A percentile compares a stretch with the other conserved stretches of the same genome.
Evolutionary conservation across 2,888 invertebrate species (phyloP).

Genomic region (Pterobdella sp.): DNA sequence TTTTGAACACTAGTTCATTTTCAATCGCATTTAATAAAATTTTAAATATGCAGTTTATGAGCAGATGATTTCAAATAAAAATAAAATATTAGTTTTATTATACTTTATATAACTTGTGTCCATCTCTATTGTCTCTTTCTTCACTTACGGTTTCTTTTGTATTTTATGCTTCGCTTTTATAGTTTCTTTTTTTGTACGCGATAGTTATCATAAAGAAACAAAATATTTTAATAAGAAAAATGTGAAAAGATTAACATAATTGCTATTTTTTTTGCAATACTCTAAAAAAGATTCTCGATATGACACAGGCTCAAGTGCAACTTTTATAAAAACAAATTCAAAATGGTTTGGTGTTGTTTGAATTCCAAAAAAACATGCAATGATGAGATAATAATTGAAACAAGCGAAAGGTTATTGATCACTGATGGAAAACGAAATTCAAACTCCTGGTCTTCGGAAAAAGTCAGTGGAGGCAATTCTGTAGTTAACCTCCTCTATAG

Average conservation of each 20-base stretch:
- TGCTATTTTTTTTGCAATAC: neutral
- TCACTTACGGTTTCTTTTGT: too few relatives aligned
- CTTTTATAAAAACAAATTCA: too few relatives aligned
- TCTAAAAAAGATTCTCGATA: neutral
- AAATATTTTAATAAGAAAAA: neutral
- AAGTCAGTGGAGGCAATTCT: neutral
- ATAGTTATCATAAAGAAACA: neutral
- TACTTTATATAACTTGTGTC: too few relatives aligned
- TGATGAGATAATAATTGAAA: neutral
- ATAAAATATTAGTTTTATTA: too few relatives aligned
- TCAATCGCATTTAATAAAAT: too few relatives aligned
- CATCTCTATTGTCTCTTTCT: too few relatives aligned
- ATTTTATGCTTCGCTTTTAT: too few relatives aligned
- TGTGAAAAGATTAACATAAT: neutral
- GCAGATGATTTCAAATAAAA: too few relatives aligned
- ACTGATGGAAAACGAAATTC: neutral
- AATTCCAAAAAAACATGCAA: neutral
- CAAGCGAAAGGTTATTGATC: neutral
- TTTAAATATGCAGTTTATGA: too few relatives aligned
- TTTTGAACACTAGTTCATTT: too few relatives aligned
- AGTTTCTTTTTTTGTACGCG: too few relatives aligned
- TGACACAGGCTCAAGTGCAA: neutral
- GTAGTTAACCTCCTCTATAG: constrained; percentile 17
- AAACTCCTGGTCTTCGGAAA: neutral
- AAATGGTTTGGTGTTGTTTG: constrained; percentile 9